Base-by-base conservation (phyloP, 2,888 invertebrate genomes). In the Orthosia gracilis region DNA sequence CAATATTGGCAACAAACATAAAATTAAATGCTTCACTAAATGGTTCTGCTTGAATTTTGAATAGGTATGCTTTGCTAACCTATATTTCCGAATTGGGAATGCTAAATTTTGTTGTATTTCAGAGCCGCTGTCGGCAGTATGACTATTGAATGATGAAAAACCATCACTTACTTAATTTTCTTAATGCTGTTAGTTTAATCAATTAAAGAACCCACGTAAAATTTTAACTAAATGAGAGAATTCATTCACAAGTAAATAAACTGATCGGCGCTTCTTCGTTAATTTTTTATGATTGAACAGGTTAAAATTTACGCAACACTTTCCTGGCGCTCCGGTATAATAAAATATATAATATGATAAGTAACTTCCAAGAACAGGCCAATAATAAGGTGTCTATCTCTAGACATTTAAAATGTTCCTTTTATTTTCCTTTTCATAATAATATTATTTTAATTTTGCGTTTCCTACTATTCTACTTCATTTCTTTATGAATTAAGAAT, bases 1-100 rank as follows among this genome's bases (percentile, higher is more conserved):
- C 61, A 85, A 77, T 83, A 78, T 69, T 62, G 71, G 65, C 59
- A 49, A 18, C 23, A 54, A 31, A 31, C 70, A 45, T 78, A 55
- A 50, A 71, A 74, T 71, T 62, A 69, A 69, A 74, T 70, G 66
- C 21, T 69, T 40, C 26, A n/a, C 55, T 69, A 78, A 78, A 62
- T 67, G 57, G 64, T 67, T 40, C 58, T 45, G 47, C 45, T 62
- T 15, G 23, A 40, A 59, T 68, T 67, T n/a, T 62, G 40, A 49
- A 69, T 52, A 64, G 31, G 45, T 76, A n/a, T n/a, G n/a, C n/a
- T 66, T 73, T 45, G 45, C 58, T 45, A 50, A 79, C 13, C 40
- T 15, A 47, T 47, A 63, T 79, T 54, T 63, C 23, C 17, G 55
- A 18, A 40, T 45, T 17, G 0, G 13, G 1, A 50, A 26, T 62